Conservation (phyloP, 2,888 invertebrate species). For the Carpatolechia fugitivella region DNA sequence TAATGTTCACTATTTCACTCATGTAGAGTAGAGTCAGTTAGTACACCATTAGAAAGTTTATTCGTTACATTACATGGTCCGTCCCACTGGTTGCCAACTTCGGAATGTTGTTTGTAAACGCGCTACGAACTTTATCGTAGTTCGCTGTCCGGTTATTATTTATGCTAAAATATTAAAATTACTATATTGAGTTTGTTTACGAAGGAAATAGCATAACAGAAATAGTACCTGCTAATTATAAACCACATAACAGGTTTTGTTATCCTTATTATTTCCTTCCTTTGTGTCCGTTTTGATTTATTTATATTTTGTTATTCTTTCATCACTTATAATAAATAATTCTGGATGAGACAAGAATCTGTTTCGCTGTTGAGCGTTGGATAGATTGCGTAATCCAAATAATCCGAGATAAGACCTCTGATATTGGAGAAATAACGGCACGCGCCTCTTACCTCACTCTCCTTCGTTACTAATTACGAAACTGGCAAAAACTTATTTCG, state of each 20-base stretch:
- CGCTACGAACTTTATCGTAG: slow-evolving; percentile 9
- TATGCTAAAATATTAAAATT: slow-evolving; percentile 17
- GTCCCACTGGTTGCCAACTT: slow-evolving; percentile 21
- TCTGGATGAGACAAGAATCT: background rate
- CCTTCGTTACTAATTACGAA: background rate
- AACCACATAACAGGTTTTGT: background rate
- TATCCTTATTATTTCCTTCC: background rate
- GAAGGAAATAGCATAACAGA: slow-evolving; percentile 12
- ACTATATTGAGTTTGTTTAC: slow-evolving; percentile 9
- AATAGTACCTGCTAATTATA: background rate
- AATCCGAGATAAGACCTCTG: slow-evolving; percentile 6
- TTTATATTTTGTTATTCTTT: background rate
- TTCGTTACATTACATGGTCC: slow-evolving; percentile 23
- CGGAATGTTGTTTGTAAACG: slow-evolving; percentile 33
- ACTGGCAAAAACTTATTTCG: background rate
- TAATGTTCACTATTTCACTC: background rate
- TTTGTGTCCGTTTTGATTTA: background rate
- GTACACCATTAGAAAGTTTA: slow-evolving; percentile 15
- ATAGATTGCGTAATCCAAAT: slow-evolving; percentile 35
- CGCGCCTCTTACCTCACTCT: background rate
- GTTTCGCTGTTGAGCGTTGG: slow-evolving; percentile 37
- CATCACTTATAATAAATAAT: background rate
- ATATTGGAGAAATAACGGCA: slow-evolving; percentile 3
- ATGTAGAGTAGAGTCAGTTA: background rate
- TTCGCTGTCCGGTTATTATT: slow-evolving; percentile 4